Evolutionary conservation across 2,888 invertebrate species (phyloP).

Genomic region (Nasonovia ribisnigri): DNA sequence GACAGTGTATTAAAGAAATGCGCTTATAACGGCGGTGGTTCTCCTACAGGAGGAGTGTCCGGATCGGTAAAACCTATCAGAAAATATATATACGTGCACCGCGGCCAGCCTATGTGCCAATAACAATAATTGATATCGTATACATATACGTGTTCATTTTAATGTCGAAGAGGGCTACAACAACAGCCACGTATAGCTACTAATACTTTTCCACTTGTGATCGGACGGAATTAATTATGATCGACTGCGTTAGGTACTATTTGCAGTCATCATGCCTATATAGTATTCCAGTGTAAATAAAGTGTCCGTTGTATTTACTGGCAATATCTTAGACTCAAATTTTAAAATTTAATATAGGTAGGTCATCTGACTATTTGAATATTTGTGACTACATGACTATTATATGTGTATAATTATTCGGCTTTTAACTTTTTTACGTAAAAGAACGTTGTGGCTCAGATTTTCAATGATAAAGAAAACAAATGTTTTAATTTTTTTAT

Average conservation of each 20-base stretch:
- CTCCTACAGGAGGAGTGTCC: conserved; percentile 38
- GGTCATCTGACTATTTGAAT: background rate
- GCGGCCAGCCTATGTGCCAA: background rate
- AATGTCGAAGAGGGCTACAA: conserved; percentile 9
- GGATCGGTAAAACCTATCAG: conserved; percentile 42
- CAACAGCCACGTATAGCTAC: background rate
- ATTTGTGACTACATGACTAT: background rate
- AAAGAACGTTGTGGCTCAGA: background rate
- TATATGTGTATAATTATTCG: background rate
- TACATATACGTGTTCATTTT: conserved; percentile 30
- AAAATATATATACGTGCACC: background rate
- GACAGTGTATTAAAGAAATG: conserved; percentile 10
- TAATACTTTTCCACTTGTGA: background rate
- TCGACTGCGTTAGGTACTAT: background rate
- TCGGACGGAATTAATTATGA: background rate
- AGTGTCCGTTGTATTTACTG: background rate
- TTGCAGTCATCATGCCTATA: background rate
- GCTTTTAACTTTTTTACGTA: background rate
- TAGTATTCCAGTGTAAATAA: background rate
- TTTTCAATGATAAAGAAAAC: background rate
- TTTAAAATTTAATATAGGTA: background rate
- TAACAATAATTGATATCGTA: conserved; percentile 49
- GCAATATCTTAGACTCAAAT: background rate
- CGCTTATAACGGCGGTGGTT: background rate
- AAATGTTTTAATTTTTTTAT: no score